phyloP scores from a whole-genome alignment of 2,888 invertebrate species.

The Celastrina argiolus region DNA sequence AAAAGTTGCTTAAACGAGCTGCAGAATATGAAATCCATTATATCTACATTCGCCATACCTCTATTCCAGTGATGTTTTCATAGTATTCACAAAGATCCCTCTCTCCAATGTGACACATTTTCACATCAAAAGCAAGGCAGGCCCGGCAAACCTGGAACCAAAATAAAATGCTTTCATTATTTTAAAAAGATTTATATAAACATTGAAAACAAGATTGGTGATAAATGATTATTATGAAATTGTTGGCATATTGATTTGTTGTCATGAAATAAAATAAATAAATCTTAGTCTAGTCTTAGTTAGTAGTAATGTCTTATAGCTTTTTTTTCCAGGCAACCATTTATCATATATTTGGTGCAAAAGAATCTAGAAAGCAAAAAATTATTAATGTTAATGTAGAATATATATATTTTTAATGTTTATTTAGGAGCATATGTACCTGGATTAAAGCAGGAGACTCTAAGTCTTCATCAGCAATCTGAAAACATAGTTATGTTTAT shows the following conservation, averaged over 20 bases:
- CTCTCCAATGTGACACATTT: background rate
- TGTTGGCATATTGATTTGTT: too few species aligned
- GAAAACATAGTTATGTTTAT: background rate
- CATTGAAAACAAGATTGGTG: too few species aligned
- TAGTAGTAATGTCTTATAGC: too few species aligned
- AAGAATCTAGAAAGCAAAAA: too few species aligned
- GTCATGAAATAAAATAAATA: too few species aligned
- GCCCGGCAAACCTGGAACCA: slow-evolving; percentile 4
- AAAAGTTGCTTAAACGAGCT: background rate
- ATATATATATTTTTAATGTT: too few species aligned
- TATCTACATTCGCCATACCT: background rate
- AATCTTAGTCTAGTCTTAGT: too few species aligned
- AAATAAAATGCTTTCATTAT: too few species aligned
- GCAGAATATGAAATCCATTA: background rate
- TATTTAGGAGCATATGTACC: background rate
- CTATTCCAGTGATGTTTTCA: background rate
- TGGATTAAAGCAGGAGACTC: background rate
- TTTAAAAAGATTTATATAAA: too few species aligned
- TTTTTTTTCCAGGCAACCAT: too few species aligned
- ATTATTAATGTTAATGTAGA: background rate
- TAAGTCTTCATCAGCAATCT: background rate
- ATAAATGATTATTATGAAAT: too few species aligned
- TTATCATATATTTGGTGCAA: too few species aligned
- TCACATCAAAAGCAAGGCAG: background rate
- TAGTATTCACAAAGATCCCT: background rate